Conservation (phyloP, 2,888 invertebrate species). For the Tricholauxania praeusta region DNA sequence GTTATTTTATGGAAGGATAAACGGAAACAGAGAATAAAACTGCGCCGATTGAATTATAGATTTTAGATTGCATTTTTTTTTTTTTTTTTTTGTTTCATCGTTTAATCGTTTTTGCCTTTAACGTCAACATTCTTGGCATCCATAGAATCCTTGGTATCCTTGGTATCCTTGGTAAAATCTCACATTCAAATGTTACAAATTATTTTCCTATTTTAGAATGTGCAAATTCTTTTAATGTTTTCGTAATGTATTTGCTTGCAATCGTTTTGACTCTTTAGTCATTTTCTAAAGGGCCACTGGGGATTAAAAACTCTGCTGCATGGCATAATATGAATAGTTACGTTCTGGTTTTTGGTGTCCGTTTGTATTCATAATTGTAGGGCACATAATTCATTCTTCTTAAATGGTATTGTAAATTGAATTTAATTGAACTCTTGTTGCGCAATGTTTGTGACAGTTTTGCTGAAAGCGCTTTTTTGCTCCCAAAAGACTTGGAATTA, state of each 20-base stretch:
- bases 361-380: no score
- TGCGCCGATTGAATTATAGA: conserved; percentile 38
- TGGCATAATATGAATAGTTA: no score
- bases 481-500: no score
- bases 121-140: conserved; percentile 13
- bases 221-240: conserved; percentile 36
- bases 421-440: no score
- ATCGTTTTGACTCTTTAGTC: no score
- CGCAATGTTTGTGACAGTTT: no score
- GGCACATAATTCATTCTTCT: no score
- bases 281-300: no score
- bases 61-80: conserved; percentile 35
- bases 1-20: conserved; percentile 24
- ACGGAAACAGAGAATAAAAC: conserved; percentile 1
- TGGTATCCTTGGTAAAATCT: conserved; percentile 8
- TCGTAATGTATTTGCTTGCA: conserved; percentile 16
- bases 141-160: background rate
- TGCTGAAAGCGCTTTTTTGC: no score
- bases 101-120: background rate
- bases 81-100: background rate
- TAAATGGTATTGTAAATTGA: no score
- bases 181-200: conserved; percentile 19
- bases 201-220: conserved; percentile 28
- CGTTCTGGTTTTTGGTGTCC: no score
- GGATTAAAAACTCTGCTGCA: no score